Evolutionary conservation across 2,888 invertebrate genomes (phyloP), one percentile per base, ranked within the genome.

Genomic region (Caenorhabditis sulstoni): DNA sequence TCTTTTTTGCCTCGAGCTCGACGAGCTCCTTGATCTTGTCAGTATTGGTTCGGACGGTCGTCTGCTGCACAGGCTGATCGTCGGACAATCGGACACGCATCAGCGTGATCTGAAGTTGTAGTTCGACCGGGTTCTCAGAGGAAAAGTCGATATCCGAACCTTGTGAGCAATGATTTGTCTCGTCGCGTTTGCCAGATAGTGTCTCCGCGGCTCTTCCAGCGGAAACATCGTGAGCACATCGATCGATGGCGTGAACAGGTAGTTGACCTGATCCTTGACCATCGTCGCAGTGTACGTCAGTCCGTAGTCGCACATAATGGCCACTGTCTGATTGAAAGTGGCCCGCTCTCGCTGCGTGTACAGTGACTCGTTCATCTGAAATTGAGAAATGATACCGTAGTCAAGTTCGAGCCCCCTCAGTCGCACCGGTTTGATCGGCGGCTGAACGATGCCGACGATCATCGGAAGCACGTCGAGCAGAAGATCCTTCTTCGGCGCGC

Each of bases 221-320:
- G 91, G 90, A 85, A 93, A 93, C 71, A 90, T 86, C 0, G 93
- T 93, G 0, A 94, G 87, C 81, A 93, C 93, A 86, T 95, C 94
- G 12, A 96, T 91, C 89, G 95, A 93, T 75, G 96, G 96, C 87
- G 96, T 95, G 45, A 94, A 91, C 91, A 83, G 90, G 89, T 92
- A 94, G 55, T 83, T 81, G 11, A 81, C 55, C 53, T 83, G 80
- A 39, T 71, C 70, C 41, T 80, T 81, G 35, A 78, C 53, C 68
- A 81, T 73, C 0, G 75, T 73, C 2, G 81, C 59, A 0, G 70
- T 62, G 45, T 77, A 83, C 2, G 81, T 80, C 41, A 83, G 37
- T 11, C 76, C 73, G 49, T 80, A 80, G 35, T 76, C 76, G 41
- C 65, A 58, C 80, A 80, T 80, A n/a, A 65, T 41, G 5, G 62